Percentiles rank a stretch among this genome's conserved stretches.
These are phyloP conservation scores for Ploceus nigricollis DNA, from an alignment of 2,113 vertebrate species.

Conservation along the genomic window DNA sequence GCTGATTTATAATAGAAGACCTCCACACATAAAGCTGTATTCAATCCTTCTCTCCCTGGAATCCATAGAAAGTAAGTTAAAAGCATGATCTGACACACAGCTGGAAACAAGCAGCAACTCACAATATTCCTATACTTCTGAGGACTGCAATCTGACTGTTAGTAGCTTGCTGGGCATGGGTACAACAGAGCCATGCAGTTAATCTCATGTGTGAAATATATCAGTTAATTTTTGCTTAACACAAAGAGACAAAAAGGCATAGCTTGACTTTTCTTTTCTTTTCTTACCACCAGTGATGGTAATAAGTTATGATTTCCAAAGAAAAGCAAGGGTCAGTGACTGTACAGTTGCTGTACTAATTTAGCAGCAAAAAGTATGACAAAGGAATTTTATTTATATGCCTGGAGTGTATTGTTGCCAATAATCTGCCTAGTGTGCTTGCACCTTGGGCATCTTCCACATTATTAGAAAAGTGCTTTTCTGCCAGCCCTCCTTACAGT, in stretches of 20 bases:
- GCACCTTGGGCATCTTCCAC: not conserved
- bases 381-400: not conserved
- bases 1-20: not conserved
- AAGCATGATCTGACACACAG: slow-evolving; percentile 8
- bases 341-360: not conserved
- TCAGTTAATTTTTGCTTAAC: not conserved
- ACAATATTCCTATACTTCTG: not conserved
- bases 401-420: not conserved
- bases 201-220: not conserved
- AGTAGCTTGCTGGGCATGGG: not conserved
- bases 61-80: not conserved
- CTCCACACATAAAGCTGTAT: not conserved
- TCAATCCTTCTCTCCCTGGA: not conserved
- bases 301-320: not conserved
- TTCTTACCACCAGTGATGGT: not conserved
- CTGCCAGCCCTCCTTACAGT: not conserved
- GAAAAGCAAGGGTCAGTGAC: not conserved
- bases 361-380: not conserved
- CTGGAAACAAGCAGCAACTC: not conserved
- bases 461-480: slow-evolving; percentile 22
- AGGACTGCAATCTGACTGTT: not conserved
- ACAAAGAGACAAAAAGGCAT: not conserved
- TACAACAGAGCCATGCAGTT: not conserved
- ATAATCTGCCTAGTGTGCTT: not conserved
- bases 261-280: not conserved